Evolutionary conservation across 2,888 invertebrate genomes (phyloP), one percentile per base, ranked within the genome.

Genomic region (Habrosyne pyritoides): DNA sequence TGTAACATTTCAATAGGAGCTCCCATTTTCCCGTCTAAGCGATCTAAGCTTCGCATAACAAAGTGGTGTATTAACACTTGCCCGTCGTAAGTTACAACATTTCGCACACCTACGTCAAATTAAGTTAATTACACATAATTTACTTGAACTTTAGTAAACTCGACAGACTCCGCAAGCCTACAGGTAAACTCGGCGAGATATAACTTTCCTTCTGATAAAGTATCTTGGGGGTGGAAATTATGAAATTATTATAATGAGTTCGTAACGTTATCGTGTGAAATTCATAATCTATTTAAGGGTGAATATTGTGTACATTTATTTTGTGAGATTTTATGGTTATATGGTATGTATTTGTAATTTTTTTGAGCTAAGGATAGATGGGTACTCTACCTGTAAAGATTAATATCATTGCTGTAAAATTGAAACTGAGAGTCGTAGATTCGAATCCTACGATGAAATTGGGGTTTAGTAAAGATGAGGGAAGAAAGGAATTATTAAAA

Each of bases 81-180:
- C 8, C 21, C 49, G 55, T 55, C 60, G 64, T 74, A 75, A 77
- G 64, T 79, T 69, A 66, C 67, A 75, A 81, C 71, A 79, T 79
- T 81, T 74, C 67, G 74, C 73, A 79, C 77, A 77, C 77, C 71
- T 78, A 68, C 61, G 62, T 66, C 69, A 58, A 67, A 73, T 73
- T 56, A 71, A 80, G 73, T 79, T 77, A 69, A 81, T 80, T 81
- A 77, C 66, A 77, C 74, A 69, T 73, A 80, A 81, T 76, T 81
- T 79, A 72, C 75, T 75, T 75, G 73, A 76, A 82, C 66, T 78
- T 78, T 63, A 64, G 60, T 52, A 60, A 65, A 63, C 69, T 63
- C 65, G 67, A 61, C 67, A 64, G 10, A 28, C 18, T 28, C 24
- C n/a, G 22, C 47, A 48, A 12, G 50, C 42, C 42, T 42, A 7